Base-by-base conservation (phyloP, 2,113 vertebrate genomes). In the Scomber scombrus region DNA sequence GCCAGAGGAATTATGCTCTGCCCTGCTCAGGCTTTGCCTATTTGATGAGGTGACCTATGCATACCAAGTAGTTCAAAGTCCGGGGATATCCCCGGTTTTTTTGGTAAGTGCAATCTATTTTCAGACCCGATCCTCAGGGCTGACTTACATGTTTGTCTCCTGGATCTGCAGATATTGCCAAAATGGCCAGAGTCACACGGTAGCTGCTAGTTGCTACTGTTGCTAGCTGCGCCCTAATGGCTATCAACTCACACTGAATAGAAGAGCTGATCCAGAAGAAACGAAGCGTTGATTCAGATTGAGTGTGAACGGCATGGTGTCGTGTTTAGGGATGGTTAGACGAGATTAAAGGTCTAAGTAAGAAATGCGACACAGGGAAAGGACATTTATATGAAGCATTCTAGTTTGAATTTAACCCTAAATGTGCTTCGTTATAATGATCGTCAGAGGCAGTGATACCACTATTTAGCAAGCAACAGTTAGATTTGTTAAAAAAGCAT, bases 21-120 rank as follows among this genome's bases (percentile, higher is more conserved):
- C 87, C 86, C 85, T 85, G 75, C 81, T 47, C 77, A 43, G 81
- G 75, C 73, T 84, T 56, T 80, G 62, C 84, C 67, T 50, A 40
- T 76, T 85, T 89, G 80, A 85, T 88, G 88, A 84, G 84, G 70
- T 78, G 85, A 90, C 91, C 92, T 79, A 95, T 95, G 95, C 89
- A 87, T 84, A 71, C 64, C 58, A 63, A 93, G 85, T 92, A 89
- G 89, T 71, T 57, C 2, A 61, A 68, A 71, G 31, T 83, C 78
- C 88, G 93, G 94, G 93, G 92, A 77, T 40, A 72, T 73, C 94
- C 94, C 95, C 90, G 84, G 84, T 71, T 86, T 84, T 80, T 86
- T 80, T 85, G 95, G 95, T 95, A 83, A 95, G 94, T 94, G 66
- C 50, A 83, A 64, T 81, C 45, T 51, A 11, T 78, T 60, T 76